Conservation (phyloP, 2,888 invertebrate genomes). For the Oxyteleia sp. region DNA sequence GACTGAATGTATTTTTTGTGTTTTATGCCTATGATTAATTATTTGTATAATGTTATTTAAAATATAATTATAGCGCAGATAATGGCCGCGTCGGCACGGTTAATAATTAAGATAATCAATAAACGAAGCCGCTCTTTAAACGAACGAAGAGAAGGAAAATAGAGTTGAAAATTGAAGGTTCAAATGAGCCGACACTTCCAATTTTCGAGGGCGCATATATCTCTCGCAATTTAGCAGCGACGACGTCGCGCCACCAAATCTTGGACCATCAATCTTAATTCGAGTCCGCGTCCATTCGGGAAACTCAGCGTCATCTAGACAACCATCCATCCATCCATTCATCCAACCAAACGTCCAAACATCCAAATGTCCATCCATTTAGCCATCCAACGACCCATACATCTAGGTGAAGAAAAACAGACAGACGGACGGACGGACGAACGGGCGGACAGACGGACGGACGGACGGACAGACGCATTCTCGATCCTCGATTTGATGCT, state of each 20-base stretch:
- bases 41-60: too few relatives aligned
- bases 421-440: too few relatives aligned
- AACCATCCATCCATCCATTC: constrained; percentile 5
- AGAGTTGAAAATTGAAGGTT: constrained; percentile 43
- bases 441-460: too few relatives aligned
- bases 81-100: neutral
- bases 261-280: constrained; percentile 65
- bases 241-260: constrained; percentile 51
- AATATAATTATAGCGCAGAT: too few relatives aligned
- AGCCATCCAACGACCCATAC: too few relatives aligned
- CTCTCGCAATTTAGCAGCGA: constrained; percentile 51
- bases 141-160: constrained; percentile 19
- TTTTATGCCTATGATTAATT: too few relatives aligned
- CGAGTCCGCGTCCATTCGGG: constrained; percentile 32
- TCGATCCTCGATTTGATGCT: constrained; percentile 44
- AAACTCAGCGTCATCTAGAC: too few relatives aligned
- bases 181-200: constrained; percentile 44
- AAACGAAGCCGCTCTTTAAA: constrained; percentile 14
- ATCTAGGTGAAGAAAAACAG: too few relatives aligned
- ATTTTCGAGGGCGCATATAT: constrained; percentile 31
- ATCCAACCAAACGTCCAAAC: too few relatives aligned
- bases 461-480: constrained; percentile 46
- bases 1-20: too few relatives aligned
- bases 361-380: too few relatives aligned
- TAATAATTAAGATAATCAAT: constrained; percentile 56